phyloP scores from a whole-genome alignment of 30 jellyfish, hydroid and myxozoan species.

The Chironex yamaguchii region DNA sequence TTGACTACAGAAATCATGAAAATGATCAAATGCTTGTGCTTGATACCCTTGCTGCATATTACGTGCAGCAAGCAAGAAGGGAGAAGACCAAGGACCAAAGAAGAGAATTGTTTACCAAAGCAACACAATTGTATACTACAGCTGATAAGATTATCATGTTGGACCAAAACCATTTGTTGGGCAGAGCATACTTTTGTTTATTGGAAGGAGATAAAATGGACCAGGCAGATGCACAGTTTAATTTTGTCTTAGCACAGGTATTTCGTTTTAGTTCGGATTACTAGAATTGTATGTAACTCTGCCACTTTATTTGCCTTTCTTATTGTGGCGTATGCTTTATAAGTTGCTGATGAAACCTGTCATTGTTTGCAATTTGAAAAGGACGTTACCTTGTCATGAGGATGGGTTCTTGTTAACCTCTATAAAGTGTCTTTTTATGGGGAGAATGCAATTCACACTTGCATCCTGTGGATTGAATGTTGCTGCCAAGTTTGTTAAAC shows the following conservation, averaged over 20 bases:
- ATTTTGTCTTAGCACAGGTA: conserved; percentile 98
- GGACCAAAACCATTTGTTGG: conserved; percentile 95
- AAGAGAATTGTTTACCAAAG: conserved; percentile 94
- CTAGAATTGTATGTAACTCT: background rate
- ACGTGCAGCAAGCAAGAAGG: conserved; percentile 96
- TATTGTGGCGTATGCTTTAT: background rate
- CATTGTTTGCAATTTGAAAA: background rate
- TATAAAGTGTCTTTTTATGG: too few species aligned
- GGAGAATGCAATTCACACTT: too few species aligned
- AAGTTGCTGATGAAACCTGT: background rate
- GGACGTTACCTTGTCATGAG: too few species aligned
- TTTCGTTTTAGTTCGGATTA: background rate
- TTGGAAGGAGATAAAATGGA: conserved; percentile 99
- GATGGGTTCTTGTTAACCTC: too few species aligned
- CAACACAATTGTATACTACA: conserved; percentile 97
- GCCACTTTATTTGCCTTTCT: background rate
- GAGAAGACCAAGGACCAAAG: conserved; percentile 88
- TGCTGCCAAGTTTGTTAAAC: too few species aligned
- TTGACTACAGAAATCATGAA: conserved; percentile 89
- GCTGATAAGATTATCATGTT: conserved; percentile 99
- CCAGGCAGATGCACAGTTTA: conserved; percentile 99
- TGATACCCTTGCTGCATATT: conserved; percentile 98
- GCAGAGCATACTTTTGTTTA: conserved; percentile 97
- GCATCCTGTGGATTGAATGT: too few species aligned
- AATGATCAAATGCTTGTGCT: conserved; percentile 97